A percentile compares a stretch with the other conserved stretches of the same genome.
These are phyloP conservation scores for Pemphredon lugubris DNA, from an alignment of 2,888 invertebrate species.

Conservation along the genomic window DNA sequence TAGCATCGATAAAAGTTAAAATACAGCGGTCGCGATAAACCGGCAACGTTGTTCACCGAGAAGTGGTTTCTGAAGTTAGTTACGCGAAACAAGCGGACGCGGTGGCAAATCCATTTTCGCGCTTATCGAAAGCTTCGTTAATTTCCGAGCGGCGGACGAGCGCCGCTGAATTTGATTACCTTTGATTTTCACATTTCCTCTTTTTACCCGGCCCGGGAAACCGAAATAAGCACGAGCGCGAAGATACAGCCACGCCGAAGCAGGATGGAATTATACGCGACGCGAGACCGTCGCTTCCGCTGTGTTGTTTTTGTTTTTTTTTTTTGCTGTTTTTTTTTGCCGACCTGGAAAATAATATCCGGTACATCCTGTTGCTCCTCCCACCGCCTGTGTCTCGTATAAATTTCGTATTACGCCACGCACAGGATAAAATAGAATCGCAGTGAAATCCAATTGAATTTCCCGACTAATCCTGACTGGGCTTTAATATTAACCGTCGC, in stretches of 20 bases:
- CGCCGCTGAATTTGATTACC: conserved; percentile 39
- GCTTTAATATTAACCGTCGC: conserved; percentile 30
- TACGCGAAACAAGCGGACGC: conserved; percentile 42
- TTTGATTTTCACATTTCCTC: conserved; percentile 17
- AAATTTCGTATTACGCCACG: conserved; percentile 31
- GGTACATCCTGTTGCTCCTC: conserved; percentile 36
- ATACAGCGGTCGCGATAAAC: conserved; percentile 20
- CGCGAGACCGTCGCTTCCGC: conserved; percentile 14
- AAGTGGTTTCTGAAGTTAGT: conserved; percentile 41
- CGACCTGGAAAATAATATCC: conserved; percentile 43
- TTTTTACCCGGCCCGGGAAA: neutral
- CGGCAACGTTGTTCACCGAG: neutral
- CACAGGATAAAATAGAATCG: conserved; percentile 11
- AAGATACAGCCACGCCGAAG: neutral
- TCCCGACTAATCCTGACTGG: conserved; percentile 36
- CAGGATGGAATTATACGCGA: conserved; percentile 40
- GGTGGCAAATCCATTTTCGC: conserved; percentile 44
- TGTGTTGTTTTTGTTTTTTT: no score
- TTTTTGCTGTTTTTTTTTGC: conserved; percentile 13
- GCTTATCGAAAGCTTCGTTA: conserved; percentile 53
- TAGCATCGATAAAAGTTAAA: conserved; percentile 33
- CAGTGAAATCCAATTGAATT: conserved; percentile 28
- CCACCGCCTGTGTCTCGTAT: conserved; percentile 22
- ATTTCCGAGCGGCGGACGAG: conserved; percentile 20
- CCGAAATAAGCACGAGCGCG: conserved; percentile 8